phyloP scores from a whole-genome alignment of 2,113 vertebrate genomes.

The Nothobranchius furzeri region DNA sequence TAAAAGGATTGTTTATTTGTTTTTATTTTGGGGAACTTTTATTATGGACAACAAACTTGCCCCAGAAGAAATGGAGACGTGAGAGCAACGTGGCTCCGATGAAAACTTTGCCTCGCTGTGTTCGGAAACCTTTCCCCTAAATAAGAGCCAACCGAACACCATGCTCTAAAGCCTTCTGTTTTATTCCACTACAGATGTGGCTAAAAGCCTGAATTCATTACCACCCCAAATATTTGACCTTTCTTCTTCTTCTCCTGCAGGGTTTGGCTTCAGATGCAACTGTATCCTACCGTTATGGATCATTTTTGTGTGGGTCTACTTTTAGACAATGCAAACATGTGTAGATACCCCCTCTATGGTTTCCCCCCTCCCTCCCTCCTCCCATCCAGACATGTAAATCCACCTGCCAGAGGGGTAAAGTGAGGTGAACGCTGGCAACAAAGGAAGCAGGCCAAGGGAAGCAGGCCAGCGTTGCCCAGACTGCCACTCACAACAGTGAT shows the following conservation, averaged over 20 bases:
- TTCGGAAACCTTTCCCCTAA: neutral
- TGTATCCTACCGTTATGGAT: constrained; percentile 42
- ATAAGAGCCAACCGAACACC: constrained; percentile 4
- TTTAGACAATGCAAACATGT: constrained; percentile 61
- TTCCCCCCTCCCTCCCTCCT: constrained; percentile 24
- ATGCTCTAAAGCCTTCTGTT: neutral
- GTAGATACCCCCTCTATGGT: constrained; percentile 48
- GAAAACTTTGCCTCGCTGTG: too few relatives aligned
- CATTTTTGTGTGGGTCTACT: constrained; percentile 21
- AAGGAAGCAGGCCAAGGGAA: constrained; percentile 69
- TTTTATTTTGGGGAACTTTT: too few relatives aligned
- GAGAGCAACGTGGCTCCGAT: too few relatives aligned
- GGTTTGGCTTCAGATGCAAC: constrained; percentile 36
- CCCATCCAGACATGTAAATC: constrained; percentile 74
- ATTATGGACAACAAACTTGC: too few relatives aligned
- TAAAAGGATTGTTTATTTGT: neutral
- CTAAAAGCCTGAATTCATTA: constrained; percentile 35
- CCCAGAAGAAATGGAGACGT: too few relatives aligned
- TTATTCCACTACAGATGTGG: constrained; percentile 2
- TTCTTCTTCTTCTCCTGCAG: constrained; percentile 19
- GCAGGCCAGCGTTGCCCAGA: constrained; percentile 75
- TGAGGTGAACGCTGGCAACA: constrained; percentile 78
- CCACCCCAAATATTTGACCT: constrained; percentile 46
- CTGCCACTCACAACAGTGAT: constrained; percentile 81
- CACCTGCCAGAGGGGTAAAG: constrained; percentile 76